A percentile compares a stretch with the other conserved stretches of the same genome.
Conservation (phyloP, 2,888 invertebrate species). For the Hesperia comma region DNA sequence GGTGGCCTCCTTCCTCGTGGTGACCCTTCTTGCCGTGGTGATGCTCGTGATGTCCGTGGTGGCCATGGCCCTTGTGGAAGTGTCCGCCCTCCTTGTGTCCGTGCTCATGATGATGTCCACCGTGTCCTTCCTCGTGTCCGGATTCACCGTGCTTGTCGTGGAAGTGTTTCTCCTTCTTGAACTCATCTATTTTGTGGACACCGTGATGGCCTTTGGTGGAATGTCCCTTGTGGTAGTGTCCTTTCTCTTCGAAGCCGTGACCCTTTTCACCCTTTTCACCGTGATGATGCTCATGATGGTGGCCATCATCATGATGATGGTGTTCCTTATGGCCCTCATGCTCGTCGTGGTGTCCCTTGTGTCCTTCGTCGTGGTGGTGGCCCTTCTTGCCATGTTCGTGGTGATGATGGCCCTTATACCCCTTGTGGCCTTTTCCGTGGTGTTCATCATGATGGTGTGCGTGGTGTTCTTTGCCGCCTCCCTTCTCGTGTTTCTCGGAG, state of each 20-base stretch:
- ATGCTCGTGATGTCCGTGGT: conserved; percentile 90
- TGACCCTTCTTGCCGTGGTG: conserved; percentile 92
- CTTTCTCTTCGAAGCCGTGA: conserved; percentile 80
- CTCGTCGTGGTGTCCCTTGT: conserved; percentile 84
- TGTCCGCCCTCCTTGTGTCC: conserved; percentile 92
- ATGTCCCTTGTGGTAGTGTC: conserved; percentile 92
- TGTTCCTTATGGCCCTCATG: conserved; percentile 86
- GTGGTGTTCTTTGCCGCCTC: conserved; percentile 86
- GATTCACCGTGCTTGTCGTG: conserved; percentile 92
- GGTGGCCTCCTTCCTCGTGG: conserved; percentile 91
- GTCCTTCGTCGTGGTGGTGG: conserved; percentile 88
- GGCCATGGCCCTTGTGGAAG: conserved; percentile 90
- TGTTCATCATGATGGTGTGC: conserved; percentile 85
- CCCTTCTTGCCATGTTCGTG: conserved; percentile 88
- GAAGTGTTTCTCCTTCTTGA: conserved; percentile 93
- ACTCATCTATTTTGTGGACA: conserved; percentile 92
- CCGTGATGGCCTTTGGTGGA: conserved; percentile 93
- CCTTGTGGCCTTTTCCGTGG: conserved; percentile 88
- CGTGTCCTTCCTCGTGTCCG: conserved; percentile 90
- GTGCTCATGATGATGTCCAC: conserved; percentile 89
- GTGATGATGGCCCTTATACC: conserved; percentile 87
- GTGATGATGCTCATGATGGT: conserved; percentile 85
- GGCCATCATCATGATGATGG: conserved; percentile 86
- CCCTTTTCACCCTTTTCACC: conserved; percentile 87
- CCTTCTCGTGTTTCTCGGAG: conserved; percentile 70